A percentile compares a stretch with the other conserved stretches of the same genome.
Evolutionary conservation across 2,113 vertebrate genomes (phyloP).

Genomic region (Nematolebias whitei): DNA sequence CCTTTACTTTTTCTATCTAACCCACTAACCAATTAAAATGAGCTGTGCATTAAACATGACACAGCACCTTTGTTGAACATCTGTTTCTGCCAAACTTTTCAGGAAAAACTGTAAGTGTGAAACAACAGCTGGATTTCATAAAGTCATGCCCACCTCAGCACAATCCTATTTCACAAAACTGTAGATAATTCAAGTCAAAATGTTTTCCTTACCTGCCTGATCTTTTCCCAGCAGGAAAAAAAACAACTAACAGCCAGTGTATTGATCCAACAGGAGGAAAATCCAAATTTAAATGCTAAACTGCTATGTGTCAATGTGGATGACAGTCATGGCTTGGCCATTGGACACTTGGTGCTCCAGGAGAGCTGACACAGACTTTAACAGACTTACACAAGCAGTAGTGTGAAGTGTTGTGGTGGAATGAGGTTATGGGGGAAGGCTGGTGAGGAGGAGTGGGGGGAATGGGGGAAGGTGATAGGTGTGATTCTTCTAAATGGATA

Average conservation of each 20-base stretch:
- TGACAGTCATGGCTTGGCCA: conserved; percentile 49
- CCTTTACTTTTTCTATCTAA: conserved; percentile 2
- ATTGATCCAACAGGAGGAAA: conserved; percentile 51
- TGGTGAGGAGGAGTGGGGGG: not conserved
- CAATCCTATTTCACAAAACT: not conserved
- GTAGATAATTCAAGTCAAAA: not conserved
- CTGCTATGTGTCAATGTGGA: conserved; percentile 28
- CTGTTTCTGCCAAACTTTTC: not conserved
- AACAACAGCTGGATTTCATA: not conserved
- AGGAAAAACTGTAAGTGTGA: not conserved
- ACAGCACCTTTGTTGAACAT: not conserved
- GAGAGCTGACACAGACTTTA: conserved; percentile 54
- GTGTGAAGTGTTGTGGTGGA: conserved; percentile 20
- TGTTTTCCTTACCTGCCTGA: conserved; percentile 51
- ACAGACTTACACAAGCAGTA: conserved; percentile 46
- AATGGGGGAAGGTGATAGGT: not conserved
- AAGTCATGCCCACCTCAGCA: conserved; percentile 4
- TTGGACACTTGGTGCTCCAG: conserved; percentile 16
- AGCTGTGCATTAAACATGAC: not conserved
- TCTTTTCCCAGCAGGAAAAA: conserved; percentile 19
- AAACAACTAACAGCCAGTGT: conserved; percentile 9
- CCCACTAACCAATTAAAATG: not conserved
- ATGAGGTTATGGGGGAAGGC: conserved; percentile 43
- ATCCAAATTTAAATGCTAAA: conserved; percentile 39
- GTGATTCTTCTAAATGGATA: not conserved